These are phyloP conservation scores for Tribolium castaneum DNA, from an alignment of 1,140 invertebrate species.

Conservation along the genomic window DNA sequence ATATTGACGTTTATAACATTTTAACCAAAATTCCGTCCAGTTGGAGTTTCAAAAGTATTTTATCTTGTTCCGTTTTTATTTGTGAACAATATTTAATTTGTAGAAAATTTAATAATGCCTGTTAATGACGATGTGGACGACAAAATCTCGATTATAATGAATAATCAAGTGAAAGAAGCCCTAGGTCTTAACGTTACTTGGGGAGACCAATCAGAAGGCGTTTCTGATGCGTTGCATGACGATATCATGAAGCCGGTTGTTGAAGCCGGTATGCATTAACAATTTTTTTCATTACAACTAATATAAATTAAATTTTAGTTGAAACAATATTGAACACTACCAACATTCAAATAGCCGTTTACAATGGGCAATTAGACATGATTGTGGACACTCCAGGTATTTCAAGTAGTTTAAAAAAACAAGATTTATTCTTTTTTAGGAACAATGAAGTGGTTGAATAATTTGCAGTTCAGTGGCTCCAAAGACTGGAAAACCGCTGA, in stretches of 20 bases:
- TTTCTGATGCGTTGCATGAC: slow-evolving; percentile 72
- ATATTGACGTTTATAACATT: slow-evolving; percentile 87
- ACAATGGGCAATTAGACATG: slow-evolving; percentile 77
- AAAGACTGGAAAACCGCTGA: slow-evolving; percentile 36
- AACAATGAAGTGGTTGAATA: slow-evolving; percentile 77
- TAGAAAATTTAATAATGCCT: not conserved
- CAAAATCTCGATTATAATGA: slow-evolving; percentile 74
- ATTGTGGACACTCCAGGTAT: slow-evolving; percentile 78
- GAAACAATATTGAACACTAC: slow-evolving; percentile 76
- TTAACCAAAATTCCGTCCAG: slow-evolving; percentile 65
- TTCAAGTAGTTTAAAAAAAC: not conserved
- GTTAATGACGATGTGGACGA: slow-evolving; percentile 56
- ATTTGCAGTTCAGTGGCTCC: slow-evolving; percentile 71
- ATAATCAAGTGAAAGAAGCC: slow-evolving; percentile 73
- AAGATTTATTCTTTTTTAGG: slow-evolving; percentile 62
- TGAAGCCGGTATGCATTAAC: slow-evolving; percentile 67
- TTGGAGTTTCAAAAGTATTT: not conserved
- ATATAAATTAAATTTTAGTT: slow-evolving; percentile 67
- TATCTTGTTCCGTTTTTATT: not conserved
- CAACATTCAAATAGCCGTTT: slow-evolving; percentile 74
- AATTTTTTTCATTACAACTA: slow-evolving; percentile 42
- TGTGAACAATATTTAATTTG: not conserved
- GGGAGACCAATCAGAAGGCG: slow-evolving; percentile 70
- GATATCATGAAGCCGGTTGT: slow-evolving; percentile 91
- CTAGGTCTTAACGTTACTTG: slow-evolving; percentile 75